Conservation (phyloP, 2,113 vertebrate genomes). For the Arizona elegans region DNA sequence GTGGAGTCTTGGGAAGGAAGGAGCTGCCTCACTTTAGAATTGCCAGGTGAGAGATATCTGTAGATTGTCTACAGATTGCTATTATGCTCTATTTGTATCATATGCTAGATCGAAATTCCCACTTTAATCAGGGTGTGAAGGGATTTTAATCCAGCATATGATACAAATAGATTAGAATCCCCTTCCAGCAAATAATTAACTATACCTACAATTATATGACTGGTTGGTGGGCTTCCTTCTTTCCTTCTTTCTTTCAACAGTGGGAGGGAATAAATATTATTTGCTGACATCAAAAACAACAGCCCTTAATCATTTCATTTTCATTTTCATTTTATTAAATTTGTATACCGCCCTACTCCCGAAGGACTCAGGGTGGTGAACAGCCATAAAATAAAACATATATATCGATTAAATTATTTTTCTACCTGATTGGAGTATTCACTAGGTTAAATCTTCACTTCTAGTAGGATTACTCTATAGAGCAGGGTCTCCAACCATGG, state of each 20-base stretch:
- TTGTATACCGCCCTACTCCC: too few species aligned
- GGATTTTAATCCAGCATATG: neutral
- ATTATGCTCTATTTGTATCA: neutral
- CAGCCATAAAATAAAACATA: too few species aligned
- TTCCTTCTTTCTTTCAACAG: neutral
- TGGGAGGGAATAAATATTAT: neutral
- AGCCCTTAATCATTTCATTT: neutral
- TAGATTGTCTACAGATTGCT: neutral
- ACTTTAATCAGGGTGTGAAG: neutral
- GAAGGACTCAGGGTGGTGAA: too few species aligned
- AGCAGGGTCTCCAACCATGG: neutral
- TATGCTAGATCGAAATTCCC: neutral
- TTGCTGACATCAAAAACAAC: neutral
- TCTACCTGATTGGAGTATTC: neutral
- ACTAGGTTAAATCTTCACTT: neutral
- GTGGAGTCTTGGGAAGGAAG: neutral
- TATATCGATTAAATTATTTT: neutral
- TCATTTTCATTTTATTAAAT: too few species aligned
- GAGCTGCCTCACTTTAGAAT: neutral
- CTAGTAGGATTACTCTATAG: neutral
- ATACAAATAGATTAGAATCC: neutral
- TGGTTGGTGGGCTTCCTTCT: neutral
- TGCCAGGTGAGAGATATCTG: neutral
- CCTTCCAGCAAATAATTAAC: neutral
- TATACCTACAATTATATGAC: neutral